Conservation (phyloP, 2,113 vertebrate genomes). For the Chrysochloris asiatica region DNA sequence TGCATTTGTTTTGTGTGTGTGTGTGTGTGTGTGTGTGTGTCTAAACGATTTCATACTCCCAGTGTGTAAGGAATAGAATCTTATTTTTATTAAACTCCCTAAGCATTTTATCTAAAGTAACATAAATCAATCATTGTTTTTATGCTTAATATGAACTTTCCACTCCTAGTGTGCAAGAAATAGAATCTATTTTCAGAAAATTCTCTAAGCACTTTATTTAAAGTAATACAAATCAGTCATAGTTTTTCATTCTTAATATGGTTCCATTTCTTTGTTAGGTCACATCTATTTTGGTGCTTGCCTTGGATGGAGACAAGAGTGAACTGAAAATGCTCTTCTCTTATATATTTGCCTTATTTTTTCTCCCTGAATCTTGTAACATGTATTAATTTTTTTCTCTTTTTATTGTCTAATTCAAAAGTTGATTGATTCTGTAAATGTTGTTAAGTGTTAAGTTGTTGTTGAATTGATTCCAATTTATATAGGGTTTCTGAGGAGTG, state of each 20-base stretch:
- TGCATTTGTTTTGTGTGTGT: too few relatives aligned
- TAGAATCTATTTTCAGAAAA: slow-evolving; percentile 25
- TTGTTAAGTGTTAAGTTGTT: too few relatives aligned
- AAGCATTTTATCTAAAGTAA: slow-evolving; percentile 24
- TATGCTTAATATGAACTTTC: background rate
- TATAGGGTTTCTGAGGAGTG: too few relatives aligned
- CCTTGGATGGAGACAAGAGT: slow-evolving; percentile 16
- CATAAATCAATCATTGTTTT: background rate
- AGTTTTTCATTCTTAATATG: slow-evolving; percentile 8
- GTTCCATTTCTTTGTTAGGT: slow-evolving; percentile 20
- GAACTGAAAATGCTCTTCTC: slow-evolving; percentile 17
- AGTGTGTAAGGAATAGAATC: background rate
- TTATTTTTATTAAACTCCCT: slow-evolving; percentile 22
- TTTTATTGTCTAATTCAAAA: slow-evolving; percentile 35
- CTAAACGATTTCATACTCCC: background rate
- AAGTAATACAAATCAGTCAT: background rate
- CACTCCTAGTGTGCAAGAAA: background rate
- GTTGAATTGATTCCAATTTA: too few relatives aligned
- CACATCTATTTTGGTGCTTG: slow-evolving; percentile 17
- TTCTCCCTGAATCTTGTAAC: slow-evolving; percentile 26
- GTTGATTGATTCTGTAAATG: background rate
- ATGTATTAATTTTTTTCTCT: background rate
- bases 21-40: too few relatives aligned
- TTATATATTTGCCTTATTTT: slow-evolving; percentile 26
- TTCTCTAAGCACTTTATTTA: slow-evolving; percentile 25